These are phyloP conservation scores for Coelinius sp. DNA, from an alignment of 2,888 invertebrate genomes.

Conservation along the genomic window DNA sequence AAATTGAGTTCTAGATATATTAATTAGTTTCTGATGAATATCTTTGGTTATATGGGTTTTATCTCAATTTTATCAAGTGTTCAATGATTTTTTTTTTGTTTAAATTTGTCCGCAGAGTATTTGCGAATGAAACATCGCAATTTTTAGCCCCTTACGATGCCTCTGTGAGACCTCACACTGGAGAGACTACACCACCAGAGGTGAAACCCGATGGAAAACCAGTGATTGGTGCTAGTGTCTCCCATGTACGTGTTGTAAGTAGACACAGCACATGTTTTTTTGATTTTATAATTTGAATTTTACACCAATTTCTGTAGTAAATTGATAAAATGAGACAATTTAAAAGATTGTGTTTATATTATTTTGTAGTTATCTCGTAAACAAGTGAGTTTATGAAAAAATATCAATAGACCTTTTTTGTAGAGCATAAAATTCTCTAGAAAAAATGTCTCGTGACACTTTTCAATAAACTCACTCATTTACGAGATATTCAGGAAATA, in stretches of 20 bases:
- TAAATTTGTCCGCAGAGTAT: constrained; percentile 75
- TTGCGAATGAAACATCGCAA: constrained; percentile 82
- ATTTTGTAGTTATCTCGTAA: background rate
- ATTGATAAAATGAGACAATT: background rate
- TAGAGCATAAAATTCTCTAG: too few species aligned
- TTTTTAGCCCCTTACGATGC: constrained; percentile 83
- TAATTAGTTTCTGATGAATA: too few species aligned
- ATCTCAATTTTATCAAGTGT: too few species aligned
- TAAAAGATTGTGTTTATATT: background rate
- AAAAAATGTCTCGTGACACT: too few species aligned
- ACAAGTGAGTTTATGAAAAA: too few species aligned
- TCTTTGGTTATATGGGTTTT: too few species aligned
- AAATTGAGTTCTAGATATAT: too few species aligned
- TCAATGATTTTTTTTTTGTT: constrained; percentile 22
- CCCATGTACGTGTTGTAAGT: constrained; percentile 71
- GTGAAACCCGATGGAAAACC: constrained; percentile 61
- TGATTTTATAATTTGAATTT: constrained; percentile 34
- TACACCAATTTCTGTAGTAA: background rate
- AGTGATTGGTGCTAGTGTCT: constrained; percentile 68
- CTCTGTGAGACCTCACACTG: constrained; percentile 74
- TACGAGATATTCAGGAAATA: too few species aligned
- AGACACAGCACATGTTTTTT: constrained; percentile 44
- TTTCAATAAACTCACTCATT: too few species aligned
- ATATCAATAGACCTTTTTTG: too few species aligned
- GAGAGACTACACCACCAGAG: constrained; percentile 69